These are phyloP conservation scores for Paradoxurus hermaphroditus DNA, from an alignment of 2,113 vertebrate species.

Conservation along the genomic window DNA sequence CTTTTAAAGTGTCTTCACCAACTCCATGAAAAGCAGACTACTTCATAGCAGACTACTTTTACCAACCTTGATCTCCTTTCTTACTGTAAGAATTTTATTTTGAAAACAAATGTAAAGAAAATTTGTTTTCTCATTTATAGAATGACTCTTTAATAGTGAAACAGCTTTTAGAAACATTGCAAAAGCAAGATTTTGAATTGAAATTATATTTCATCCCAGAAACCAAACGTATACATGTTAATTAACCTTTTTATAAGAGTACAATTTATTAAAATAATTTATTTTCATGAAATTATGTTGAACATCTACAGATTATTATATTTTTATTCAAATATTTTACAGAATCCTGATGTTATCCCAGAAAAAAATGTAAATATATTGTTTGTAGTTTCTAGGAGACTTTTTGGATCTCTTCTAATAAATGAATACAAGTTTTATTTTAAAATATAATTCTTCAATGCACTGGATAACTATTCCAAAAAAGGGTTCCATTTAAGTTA, in stretches of 20 bases:
- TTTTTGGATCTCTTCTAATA: neutral
- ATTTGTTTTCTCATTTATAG: neutral
- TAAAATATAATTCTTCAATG: neutral
- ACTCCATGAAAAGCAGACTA: neutral
- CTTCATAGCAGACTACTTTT: neutral
- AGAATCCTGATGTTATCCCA: neutral
- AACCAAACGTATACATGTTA: neutral
- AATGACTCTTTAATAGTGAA: neutral
- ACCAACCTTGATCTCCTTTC: neutral
- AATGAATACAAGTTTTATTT: neutral
- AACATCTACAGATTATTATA: neutral
- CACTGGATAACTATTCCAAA: neutral
- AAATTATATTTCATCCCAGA: neutral
- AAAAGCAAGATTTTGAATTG: neutral
- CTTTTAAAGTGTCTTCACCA: neutral
- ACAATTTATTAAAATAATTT: neutral
- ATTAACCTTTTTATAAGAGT: neutral
- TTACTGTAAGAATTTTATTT: neutral
- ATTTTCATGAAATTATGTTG: neutral
- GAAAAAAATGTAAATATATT: neutral
- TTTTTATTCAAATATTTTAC: neutral
- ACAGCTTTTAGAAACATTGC: neutral
- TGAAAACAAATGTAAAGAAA: neutral
- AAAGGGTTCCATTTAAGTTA: neutral
- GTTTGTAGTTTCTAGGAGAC: neutral